These are phyloP conservation scores for Salmo trutta DNA, from an alignment of 2,797 vertebrate species.

Conservation along the genomic window DNA sequence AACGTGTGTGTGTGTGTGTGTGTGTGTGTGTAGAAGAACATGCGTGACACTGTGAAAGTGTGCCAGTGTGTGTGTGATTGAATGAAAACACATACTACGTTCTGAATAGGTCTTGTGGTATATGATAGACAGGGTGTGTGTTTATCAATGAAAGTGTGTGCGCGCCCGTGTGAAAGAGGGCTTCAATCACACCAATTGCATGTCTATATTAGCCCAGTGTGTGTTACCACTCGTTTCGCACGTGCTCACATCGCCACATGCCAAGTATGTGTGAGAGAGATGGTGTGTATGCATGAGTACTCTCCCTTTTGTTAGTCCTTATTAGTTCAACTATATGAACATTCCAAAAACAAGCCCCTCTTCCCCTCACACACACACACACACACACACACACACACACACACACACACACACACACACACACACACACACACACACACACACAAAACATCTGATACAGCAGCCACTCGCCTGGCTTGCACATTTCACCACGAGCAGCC, in stretches of 20 bases:
- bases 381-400: slow-evolving; percentile 9
- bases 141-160: slow-evolving; percentile 4
- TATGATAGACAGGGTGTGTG: neutral
- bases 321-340: slow-evolving; percentile 72
- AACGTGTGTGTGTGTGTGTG: too few species aligned
- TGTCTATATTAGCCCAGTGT: slow-evolving; percentile 51
- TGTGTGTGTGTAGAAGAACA: neutral
- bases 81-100: too few species aligned
- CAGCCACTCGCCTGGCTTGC: slow-evolving; percentile 38
- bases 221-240: slow-evolving; percentile 19
- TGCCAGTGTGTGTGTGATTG: neutral
- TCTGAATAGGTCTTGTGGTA: too few species aligned
- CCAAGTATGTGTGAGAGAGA: slow-evolving; percentile 4
- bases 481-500: slow-evolving; percentile 56
- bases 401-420: too few species aligned
- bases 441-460: slow-evolving; percentile 2
- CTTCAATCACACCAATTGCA: slow-evolving; percentile 62
- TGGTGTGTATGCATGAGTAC: slow-evolving; percentile 37
- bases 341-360: slow-evolving; percentile 67
- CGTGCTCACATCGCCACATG: neutral
- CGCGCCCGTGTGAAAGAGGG: slow-evolving; percentile 12
- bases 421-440: too few species aligned
- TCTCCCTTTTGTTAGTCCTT: slow-evolving; percentile 51
- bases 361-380: slow-evolving; percentile 17
- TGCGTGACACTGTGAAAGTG: neutral